phyloP scores from a whole-genome alignment of 2,113 vertebrate genomes.

The Climacteris rufus region DNA sequence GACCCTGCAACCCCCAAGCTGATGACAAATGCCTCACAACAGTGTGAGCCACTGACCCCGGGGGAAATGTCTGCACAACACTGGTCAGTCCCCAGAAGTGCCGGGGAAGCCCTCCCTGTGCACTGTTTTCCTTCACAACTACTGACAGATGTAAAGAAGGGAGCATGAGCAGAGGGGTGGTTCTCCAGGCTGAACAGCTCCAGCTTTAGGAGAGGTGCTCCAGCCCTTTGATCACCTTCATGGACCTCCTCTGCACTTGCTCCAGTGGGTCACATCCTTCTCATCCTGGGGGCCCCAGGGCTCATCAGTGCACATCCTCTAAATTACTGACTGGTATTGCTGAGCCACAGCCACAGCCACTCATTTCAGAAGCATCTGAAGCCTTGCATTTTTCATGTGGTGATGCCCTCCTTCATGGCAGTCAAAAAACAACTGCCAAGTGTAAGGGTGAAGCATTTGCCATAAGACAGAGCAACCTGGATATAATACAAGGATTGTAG shows the following conservation, averaged over 20 bases:
- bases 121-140: background rate
- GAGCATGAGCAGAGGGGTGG: background rate
- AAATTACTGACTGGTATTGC: too few species aligned
- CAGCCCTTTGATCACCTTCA: background rate
- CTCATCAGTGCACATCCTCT: background rate
- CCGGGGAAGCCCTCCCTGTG: background rate
- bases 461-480: background rate
- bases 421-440: background rate
- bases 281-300: background rate
- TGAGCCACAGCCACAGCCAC: background rate
- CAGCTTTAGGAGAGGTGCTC: background rate
- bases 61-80: background rate
- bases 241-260: background rate
- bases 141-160: rapidly evolving
- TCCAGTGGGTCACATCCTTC: background rate
- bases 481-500: background rate
- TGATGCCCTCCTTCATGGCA: rapidly evolving
- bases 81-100: background rate
- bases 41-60: background rate
- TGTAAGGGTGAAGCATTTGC: background rate
- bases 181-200: background rate
- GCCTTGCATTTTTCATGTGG: background rate
- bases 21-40: background rate
- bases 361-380: background rate
- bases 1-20: background rate